These are phyloP conservation scores for Phasianus colchicus DNA, from an alignment of 2,113 vertebrate species.

Conservation along the genomic window DNA sequence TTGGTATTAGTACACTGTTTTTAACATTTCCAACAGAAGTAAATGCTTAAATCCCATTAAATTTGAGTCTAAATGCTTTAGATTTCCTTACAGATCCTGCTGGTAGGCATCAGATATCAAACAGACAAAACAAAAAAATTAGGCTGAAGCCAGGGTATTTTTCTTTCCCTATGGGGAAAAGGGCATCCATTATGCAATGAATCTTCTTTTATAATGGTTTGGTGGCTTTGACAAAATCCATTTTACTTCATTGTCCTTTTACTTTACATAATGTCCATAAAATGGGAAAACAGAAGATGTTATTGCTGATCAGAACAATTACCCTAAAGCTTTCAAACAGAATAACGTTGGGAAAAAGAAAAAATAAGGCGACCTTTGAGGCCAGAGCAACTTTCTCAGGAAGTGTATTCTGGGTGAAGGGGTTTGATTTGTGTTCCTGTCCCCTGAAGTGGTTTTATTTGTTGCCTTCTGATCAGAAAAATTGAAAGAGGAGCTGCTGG, in stretches of 20 bases:
- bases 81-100: slow-evolving; percentile 63
- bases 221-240: slow-evolving; percentile 67
- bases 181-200: slow-evolving; percentile 60
- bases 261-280: slow-evolving; percentile 59
- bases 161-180: slow-evolving; percentile 60
- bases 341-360: neutral
- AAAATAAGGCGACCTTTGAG: neutral
- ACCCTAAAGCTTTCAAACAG: neutral
- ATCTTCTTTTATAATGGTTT: slow-evolving; percentile 67
- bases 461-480: neutral
- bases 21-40: slow-evolving; percentile 47
- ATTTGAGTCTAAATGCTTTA: slow-evolving; percentile 50
- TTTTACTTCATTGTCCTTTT: slow-evolving; percentile 67
- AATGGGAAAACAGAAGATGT: slow-evolving; percentile 51
- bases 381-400: neutral
- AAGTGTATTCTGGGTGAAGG: neutral
- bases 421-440: neutral
- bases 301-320: slow-evolving; percentile 60
- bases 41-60: slow-evolving; percentile 60
- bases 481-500: neutral
- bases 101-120: slow-evolving; percentile 69
- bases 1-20: slow-evolving; percentile 44
- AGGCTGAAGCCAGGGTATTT: slow-evolving; percentile 60
- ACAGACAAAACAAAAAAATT: slow-evolving; percentile 62
- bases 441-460: neutral